phyloP scores from a whole-genome alignment of 2,797 vertebrate species.

The Phoxinus dragarum region DNA sequence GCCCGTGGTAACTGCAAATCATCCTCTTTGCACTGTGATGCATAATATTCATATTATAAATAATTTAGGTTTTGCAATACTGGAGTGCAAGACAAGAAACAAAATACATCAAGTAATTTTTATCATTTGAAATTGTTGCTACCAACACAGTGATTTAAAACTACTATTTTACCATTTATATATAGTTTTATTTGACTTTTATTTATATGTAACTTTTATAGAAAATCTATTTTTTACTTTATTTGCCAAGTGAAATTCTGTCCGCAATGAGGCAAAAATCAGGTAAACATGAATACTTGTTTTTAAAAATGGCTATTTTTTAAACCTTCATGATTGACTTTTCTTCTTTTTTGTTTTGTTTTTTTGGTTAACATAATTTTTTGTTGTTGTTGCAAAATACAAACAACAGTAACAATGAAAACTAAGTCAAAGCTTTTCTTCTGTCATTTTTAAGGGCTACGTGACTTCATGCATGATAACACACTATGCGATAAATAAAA shows the following conservation, averaged over 20 bases:
- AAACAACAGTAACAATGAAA: conserved; percentile 14
- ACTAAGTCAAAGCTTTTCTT: conserved; percentile 9
- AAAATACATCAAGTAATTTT: conserved; percentile 11
- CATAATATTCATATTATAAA: background rate
- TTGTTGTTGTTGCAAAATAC: background rate
- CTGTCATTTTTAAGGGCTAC: conserved; percentile 52
- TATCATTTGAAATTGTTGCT: background rate
- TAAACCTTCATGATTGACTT: background rate
- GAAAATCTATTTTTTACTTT: conserved; percentile 17
- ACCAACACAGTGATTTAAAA: conserved; percentile 25
- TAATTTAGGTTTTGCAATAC: conserved; percentile 4
- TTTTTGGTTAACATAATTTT: background rate
- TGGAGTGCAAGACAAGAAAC: conserved; percentile 10
- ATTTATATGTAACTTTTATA: conserved; percentile 19
- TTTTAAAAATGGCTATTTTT: conserved; percentile 15
- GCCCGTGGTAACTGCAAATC: conserved; percentile 16
- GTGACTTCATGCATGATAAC: conserved; percentile 41
- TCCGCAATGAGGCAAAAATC: conserved; percentile 17
- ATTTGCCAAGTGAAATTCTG: conserved; percentile 43
- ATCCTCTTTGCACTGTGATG: conserved; percentile 1
- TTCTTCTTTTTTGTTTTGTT: background rate
- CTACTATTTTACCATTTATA: conserved; percentile 14
- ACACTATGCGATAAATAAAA: conserved; percentile 23
- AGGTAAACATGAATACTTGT: background rate
- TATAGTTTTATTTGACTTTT: conserved; percentile 37